Conservation (phyloP, 2,888 invertebrate species). For the Linnaemya tessellans region DNA sequence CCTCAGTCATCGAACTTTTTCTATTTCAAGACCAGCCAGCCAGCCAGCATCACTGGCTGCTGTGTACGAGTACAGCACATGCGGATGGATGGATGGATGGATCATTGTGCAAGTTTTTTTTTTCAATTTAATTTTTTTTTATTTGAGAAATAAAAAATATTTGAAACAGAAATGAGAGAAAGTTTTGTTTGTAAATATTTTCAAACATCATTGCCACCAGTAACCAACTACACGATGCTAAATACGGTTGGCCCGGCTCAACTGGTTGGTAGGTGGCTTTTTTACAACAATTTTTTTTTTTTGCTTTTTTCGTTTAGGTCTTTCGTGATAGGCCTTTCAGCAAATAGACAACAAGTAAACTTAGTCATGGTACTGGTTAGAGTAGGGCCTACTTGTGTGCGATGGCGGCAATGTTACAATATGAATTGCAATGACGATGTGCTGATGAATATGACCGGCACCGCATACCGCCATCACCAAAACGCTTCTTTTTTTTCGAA, state of each 20-base stretch:
- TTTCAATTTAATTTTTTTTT: neutral
- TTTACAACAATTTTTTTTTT: neutral
- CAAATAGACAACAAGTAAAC: slow-evolving; percentile 28
- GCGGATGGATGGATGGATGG: slow-evolving; percentile 50
- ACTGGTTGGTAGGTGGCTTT: slow-evolving; percentile 27
- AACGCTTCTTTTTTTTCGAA: neutral
- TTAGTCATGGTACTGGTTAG: slow-evolving; percentile 33
- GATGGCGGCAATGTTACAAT: slow-evolving; percentile 24
- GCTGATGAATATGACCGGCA: slow-evolving; percentile 34
- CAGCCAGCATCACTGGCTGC: slow-evolving; percentile 1
- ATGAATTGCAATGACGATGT: slow-evolving; percentile 20
- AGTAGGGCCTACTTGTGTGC: neutral
- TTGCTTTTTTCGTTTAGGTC: neutral
- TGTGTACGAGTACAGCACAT: neutral
- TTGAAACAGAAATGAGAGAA: slow-evolving; percentile 65
- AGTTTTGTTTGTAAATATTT: slow-evolving; percentile 68
- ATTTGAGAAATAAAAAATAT: slow-evolving; percentile 46
- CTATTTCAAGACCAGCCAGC: slow-evolving; percentile 63
- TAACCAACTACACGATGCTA: slow-evolving; percentile 55
- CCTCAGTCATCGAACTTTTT: slow-evolving; percentile 71
- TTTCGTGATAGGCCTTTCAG: slow-evolving; percentile 34
- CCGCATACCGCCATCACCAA: neutral
- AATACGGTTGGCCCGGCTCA: slow-evolving; percentile 53
- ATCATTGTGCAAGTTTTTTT: slow-evolving; percentile 59
- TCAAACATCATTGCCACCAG: slow-evolving; percentile 68